phyloP scores from a whole-genome alignment of 1,140 invertebrate species.

The Pogonomyrmex barbatus region DNA sequence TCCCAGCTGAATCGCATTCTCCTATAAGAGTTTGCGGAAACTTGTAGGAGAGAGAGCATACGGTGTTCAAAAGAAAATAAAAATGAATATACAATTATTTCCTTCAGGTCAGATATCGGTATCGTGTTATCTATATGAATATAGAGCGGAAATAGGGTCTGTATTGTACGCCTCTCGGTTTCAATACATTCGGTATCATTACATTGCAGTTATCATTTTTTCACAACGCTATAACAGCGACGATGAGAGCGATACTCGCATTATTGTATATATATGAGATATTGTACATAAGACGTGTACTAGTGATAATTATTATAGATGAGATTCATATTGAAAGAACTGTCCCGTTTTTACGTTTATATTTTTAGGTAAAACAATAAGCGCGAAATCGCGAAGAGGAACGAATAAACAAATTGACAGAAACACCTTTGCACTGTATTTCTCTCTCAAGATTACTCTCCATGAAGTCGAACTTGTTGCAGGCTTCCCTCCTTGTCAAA shows the following conservation, averaged over 20 bases:
- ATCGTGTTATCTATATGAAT: slow-evolving; percentile 13
- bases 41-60: neutral
- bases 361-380: slow-evolving; percentile 73
- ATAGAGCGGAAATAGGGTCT: slow-evolving; percentile 8
- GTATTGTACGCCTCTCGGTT: slow-evolving; percentile 22
- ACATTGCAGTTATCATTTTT: slow-evolving; percentile 49
- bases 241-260: slow-evolving; percentile 42
- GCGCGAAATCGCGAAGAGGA: slow-evolving; percentile 52
- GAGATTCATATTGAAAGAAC: slow-evolving; percentile 73
- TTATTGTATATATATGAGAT: slow-evolving; percentile 67
- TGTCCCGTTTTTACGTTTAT: slow-evolving; percentile 78
- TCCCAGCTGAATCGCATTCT: neutral
- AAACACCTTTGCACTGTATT: neutral
- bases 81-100: slow-evolving; percentile 1
- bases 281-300: slow-evolving; percentile 70
- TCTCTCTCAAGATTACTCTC: neutral
- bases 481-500: neutral
- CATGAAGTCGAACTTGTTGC: neutral
- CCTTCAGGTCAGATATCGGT: slow-evolving; percentile 11
- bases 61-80: neutral
- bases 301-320: slow-evolving; percentile 64
- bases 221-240: slow-evolving; percentile 52
- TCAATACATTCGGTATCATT: slow-evolving; percentile 36
- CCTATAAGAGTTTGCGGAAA: neutral
- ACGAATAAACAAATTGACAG: slow-evolving; percentile 68